A percentile compares a stretch with the other conserved stretches of the same genome.
phyloP scores from a whole-genome alignment of 2,797 vertebrate species.

The Channa striata region DNA sequence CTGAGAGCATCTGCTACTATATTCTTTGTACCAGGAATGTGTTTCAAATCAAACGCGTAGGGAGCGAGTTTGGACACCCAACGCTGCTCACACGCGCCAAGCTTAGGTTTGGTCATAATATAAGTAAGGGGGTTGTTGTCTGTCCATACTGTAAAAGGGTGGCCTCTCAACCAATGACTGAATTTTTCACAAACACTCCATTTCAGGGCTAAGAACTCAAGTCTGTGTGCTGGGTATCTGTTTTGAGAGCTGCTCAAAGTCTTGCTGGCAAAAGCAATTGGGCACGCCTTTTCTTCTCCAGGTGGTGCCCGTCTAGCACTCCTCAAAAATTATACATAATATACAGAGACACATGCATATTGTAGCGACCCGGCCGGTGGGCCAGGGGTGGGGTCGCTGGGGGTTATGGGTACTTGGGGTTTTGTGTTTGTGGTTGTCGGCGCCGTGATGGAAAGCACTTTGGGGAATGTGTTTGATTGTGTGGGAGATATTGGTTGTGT shows the following conservation, averaged over 20 bases:
- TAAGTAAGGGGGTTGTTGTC: slow-evolving; percentile 18
- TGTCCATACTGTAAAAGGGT: slow-evolving; percentile 8
- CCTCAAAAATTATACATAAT: too few species aligned
- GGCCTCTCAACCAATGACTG: slow-evolving; percentile 45
- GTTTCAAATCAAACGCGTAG: slow-evolving; percentile 39
- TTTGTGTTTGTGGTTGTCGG: too few species aligned
- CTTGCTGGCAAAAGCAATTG: slow-evolving; percentile 31
- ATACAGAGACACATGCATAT: too few species aligned
- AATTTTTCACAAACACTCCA: slow-evolving; percentile 50
- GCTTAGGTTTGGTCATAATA: slow-evolving; percentile 33
- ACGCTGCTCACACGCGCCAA: slow-evolving; percentile 36
- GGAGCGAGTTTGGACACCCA: slow-evolving; percentile 45
- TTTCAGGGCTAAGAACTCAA: slow-evolving; percentile 40
- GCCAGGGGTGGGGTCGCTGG: too few species aligned
- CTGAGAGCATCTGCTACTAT: slow-evolving; percentile 43
- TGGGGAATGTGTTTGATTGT: too few species aligned
- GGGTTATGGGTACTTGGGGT: too few species aligned
- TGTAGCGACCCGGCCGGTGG: too few species aligned
- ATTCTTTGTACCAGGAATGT: slow-evolving; percentile 32
- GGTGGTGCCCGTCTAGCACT: neutral
- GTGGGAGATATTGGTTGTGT: too few species aligned
- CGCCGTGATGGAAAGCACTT: too few species aligned
- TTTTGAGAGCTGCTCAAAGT: slow-evolving; percentile 30
- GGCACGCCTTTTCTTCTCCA: slow-evolving; percentile 4
- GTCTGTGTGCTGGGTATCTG: too few species aligned